A percentile compares a stretch with the other conserved stretches of the same genome.
Evolutionary conservation across 2,888 invertebrate genomes (phyloP).

Genomic region (Aromia moschata): DNA sequence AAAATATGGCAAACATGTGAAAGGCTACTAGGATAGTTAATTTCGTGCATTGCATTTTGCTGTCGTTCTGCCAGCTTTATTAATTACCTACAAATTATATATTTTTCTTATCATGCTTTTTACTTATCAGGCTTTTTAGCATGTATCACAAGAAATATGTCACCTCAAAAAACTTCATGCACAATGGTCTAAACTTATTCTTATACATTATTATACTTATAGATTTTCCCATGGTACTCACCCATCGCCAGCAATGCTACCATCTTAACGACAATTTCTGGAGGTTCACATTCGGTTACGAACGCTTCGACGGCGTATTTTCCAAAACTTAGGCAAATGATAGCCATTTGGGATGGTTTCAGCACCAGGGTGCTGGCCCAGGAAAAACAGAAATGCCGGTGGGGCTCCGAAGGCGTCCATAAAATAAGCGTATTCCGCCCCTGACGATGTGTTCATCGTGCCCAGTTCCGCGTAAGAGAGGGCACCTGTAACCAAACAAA

Average conservation of each 20-base stretch:
- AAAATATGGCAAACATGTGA: no score
- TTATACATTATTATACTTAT: no score
- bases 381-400: slow-evolving; percentile 90
- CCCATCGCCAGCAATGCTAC: slow-evolving; percentile 88
- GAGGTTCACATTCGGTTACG: slow-evolving; percentile 86
- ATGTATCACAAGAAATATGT: no score
- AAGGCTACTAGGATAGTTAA: no score
- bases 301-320: slow-evolving; percentile 94
- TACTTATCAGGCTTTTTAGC: no score
- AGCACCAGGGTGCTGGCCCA: slow-evolving; percentile 93
- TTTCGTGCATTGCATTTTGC: no score
- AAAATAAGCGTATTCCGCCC: slow-evolving; percentile 95
- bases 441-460: slow-evolving; percentile 94
- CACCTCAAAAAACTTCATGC: no score
- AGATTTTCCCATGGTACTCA: slow-evolving; percentile 66
- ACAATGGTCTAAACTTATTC: no score
- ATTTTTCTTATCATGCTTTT: no score
- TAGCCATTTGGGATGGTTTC: slow-evolving; percentile 94
- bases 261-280: slow-evolving; percentile 84
- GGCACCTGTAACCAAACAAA: slow-evolving; percentile 73
- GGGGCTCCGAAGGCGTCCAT: slow-evolving; percentile 94
- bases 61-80: no score
- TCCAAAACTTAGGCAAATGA: slow-evolving; percentile 92
- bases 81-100: no score
- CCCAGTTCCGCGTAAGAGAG: slow-evolving; percentile 94